A percentile compares a stretch with the other conserved stretches of the same genome.
Evolutionary conservation across 2,888 invertebrate species (phyloP).

Genomic region (Galerucella nymphaeae): DNA sequence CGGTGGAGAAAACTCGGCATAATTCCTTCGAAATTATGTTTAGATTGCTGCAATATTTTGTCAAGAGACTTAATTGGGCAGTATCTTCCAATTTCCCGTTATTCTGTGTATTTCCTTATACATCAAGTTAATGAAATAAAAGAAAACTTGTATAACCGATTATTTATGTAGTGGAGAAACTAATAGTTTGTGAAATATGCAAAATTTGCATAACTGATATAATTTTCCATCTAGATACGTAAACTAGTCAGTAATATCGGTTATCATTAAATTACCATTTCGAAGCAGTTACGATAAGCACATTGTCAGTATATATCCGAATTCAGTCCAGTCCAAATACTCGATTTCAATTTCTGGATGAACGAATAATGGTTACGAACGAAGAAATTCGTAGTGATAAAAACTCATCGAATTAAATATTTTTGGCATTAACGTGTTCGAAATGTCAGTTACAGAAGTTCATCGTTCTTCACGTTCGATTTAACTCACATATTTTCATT

Average conservation of each 20-base stretch:
- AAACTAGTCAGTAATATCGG: slow-evolving; percentile 8
- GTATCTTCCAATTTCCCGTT: slow-evolving; percentile 51
- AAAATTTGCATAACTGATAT: background rate
- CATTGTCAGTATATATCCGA: slow-evolving; percentile 17
- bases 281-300: slow-evolving; percentile 30
- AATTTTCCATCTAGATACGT: background rate
- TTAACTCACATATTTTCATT: slow-evolving; percentile 26
- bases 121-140: slow-evolving; percentile 13
- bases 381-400: slow-evolving; percentile 29
- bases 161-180: too few relatives aligned
- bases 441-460: slow-evolving; percentile 36
- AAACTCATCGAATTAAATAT: slow-evolving; percentile 38
- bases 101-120: slow-evolving; percentile 51
- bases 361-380: slow-evolving; percentile 21
- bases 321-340: slow-evolving; percentile 21
- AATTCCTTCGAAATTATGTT: slow-evolving; percentile 45
- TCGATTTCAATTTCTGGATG: slow-evolving; percentile 36
- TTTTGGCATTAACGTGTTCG: slow-evolving; percentile 37
- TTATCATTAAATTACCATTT: slow-evolving; percentile 34
- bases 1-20: slow-evolving; percentile 38
- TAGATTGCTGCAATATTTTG: slow-evolving; percentile 51
- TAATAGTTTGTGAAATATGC: background rate
- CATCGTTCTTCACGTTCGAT: slow-evolving; percentile 32
- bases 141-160: too few relatives aligned
- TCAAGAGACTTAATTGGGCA: slow-evolving; percentile 44